Percentiles rank a stretch among this genome's conserved stretches.
Conservation (phyloP, 2,888 invertebrate genomes). For the Xiphydria camelus region DNA sequence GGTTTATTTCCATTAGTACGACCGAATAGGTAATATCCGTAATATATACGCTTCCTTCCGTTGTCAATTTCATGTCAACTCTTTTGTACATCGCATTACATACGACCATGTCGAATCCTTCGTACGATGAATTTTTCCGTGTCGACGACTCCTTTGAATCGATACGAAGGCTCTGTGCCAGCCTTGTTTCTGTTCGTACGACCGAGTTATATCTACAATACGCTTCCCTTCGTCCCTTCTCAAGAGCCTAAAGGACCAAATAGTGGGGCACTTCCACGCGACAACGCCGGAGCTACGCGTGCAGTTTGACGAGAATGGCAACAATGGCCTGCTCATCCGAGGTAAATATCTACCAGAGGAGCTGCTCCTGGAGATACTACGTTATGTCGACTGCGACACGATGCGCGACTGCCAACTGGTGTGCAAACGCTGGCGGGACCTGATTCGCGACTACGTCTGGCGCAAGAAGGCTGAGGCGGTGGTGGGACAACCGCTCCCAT, state of each 20-base stretch:
- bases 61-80: no score
- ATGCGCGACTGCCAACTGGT: conserved; percentile 58
- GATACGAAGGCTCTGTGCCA: no score
- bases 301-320: conserved; percentile 25
- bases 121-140: conserved; percentile 1
- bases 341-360: conserved; percentile 59
- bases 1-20: no score
- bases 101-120: neutral
- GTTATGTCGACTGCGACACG: conserved; percentile 50
- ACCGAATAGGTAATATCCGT: no score
- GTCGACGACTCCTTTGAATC: neutral
- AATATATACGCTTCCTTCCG: no score
- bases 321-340: conserved; percentile 54
- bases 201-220: conserved; percentile 13
- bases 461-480: conserved; percentile 50
- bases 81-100: no score
- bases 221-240: no score
- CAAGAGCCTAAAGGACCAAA: no score
- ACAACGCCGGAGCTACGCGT: conserved; percentile 12
- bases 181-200: no score
- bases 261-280: conserved; percentile 25
- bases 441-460: conserved; percentile 58
- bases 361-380: conserved; percentile 57
- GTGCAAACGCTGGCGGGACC: conserved; percentile 60
- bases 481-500: conserved; percentile 33